A percentile compares a stretch with the other conserved stretches of the same genome.
Evolutionary conservation across 2,888 invertebrate species (phyloP).

Genomic region (Leptothorax acervorum): DNA sequence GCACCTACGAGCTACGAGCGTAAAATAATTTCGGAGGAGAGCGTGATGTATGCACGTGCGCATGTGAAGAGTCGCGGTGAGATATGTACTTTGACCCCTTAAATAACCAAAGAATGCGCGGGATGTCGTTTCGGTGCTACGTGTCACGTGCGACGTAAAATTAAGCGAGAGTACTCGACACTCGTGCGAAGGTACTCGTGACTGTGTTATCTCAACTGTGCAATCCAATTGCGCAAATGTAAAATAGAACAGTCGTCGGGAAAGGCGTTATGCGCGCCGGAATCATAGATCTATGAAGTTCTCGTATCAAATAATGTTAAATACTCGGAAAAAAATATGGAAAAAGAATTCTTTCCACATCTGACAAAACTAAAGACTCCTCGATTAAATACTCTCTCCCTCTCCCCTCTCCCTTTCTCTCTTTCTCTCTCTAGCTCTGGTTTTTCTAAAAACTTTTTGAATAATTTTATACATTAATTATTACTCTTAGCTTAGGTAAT

Average conservation of each 20-base stretch:
- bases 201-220: slow-evolving; percentile 50
- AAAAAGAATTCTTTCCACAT: not conserved
- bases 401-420: no score
- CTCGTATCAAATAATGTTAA: not conserved
- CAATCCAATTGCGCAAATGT: slow-evolving; percentile 34
- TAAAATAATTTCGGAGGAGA: slow-evolving; percentile 50
- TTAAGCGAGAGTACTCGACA: slow-evolving; percentile 44
- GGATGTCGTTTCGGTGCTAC: slow-evolving; percentile 44
- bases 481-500: slow-evolving; percentile 14
- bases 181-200: slow-evolving; percentile 11
- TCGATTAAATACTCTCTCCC: not conserved
- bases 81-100: slow-evolving; percentile 66
- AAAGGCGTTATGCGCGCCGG: not conserved
- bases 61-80: slow-evolving; percentile 39
- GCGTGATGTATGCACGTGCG: slow-evolving; percentile 39
- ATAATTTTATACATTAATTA: slow-evolving; percentile 29
- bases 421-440: not conserved
- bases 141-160: slow-evolving; percentile 52
- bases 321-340: not conserved
- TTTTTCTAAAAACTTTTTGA: not conserved
- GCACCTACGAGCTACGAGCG: slow-evolving; percentile 33
- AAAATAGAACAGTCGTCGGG: not conserved
- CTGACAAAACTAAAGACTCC: not conserved
- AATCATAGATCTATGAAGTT: not conserved
- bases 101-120: slow-evolving; percentile 66